Evolutionary conservation across 2,797 vertebrate species (phyloP).

Genomic region (Sebastes minor): DNA sequence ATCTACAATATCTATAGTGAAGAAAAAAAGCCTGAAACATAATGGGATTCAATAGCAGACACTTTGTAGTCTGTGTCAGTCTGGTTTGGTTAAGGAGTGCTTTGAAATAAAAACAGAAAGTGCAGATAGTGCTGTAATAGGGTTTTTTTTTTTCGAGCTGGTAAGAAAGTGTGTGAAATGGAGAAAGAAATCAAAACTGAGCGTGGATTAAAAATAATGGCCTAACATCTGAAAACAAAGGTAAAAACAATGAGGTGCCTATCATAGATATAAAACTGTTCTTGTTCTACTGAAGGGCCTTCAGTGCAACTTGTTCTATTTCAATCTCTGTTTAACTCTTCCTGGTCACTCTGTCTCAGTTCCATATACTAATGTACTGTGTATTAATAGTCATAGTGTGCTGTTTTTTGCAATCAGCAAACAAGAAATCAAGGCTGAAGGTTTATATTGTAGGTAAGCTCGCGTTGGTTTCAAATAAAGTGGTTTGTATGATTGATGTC

Average conservation of each 20-base stretch:
- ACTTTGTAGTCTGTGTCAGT: conserved; percentile 35
- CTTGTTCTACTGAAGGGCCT: too few species aligned
- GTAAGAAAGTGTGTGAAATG: conserved; percentile 11
- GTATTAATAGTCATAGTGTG: too few species aligned
- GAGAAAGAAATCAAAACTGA: conserved; percentile 17
- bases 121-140: neutral
- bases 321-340: neutral
- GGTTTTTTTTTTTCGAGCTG: neutral
- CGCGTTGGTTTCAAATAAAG: accelerated
- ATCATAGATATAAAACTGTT: too few species aligned
- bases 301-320: too few species aligned
- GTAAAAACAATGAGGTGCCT: neutral
- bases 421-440: neutral
- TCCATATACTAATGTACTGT: neutral
- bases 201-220: conserved; percentile 13
- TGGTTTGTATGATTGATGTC: neutral
- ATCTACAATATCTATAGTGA: conserved; percentile 19
- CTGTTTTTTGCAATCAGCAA: neutral
- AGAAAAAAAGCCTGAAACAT: conserved; percentile 3
- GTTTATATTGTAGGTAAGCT: neutral
- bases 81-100: neutral
- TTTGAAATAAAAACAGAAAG: conserved; percentile 40
- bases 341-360: neutral
- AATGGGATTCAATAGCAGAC: conserved; percentile 19
- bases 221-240: conserved; percentile 12